Percentiles rank a stretch among this genome's conserved stretches.
Conservation (phyloP, 2,888 invertebrate genomes). For the Epinotia brunnichana region DNA sequence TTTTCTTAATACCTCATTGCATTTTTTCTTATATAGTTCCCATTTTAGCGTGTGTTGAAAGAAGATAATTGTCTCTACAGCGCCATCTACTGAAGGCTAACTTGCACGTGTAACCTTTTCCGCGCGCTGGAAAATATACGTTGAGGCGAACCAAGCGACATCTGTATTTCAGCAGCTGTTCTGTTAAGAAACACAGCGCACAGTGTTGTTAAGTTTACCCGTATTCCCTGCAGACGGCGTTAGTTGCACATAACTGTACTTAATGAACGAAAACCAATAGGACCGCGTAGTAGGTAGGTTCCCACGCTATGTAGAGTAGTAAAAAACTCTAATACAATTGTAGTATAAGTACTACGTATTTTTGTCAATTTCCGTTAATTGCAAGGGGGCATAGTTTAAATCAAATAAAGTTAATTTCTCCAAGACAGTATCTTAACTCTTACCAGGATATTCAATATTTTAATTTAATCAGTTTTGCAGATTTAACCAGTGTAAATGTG, state of each 20-base stretch:
- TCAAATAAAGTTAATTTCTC: no score
- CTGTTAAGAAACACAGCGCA: neutral
- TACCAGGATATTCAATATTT: no score
- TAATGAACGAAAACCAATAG: constrained; percentile 25
- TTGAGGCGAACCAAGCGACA: constrained; percentile 30
- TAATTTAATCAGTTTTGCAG: no score
- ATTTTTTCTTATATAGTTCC: no score
- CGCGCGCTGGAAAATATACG: neutral
- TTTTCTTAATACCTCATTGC: neutral
- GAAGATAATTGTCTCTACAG: neutral
- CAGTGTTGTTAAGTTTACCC: neutral
- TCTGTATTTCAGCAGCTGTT: constrained; percentile 14
- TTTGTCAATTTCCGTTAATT: no score
- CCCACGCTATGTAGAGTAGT: neutral
- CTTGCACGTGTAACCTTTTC: neutral
- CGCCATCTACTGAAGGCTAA: constrained; percentile 27
- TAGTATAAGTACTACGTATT: no score
- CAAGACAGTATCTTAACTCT: no score
- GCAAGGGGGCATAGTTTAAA: no score
- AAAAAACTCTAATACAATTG: constrained; percentile 20
- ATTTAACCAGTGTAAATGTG: no score
- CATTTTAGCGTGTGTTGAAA: no score
- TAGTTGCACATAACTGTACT: neutral
- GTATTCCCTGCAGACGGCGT: constrained; percentile 28
- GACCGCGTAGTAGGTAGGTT: neutral